Conservation (phyloP, 2,113 vertebrate genomes). For the Bos taurus region ARS-UCD2.0 NC_037357.1:56179001-56179500, state of each 20-base stretch:
- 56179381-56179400: not conserved
- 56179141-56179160: not conserved
- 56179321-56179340: not conserved
- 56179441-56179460: too few relatives aligned
- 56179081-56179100: not conserved
- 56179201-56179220: not conserved
- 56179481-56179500: not conserved
- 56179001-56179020: not conserved
- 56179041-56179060: not conserved
- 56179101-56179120: not conserved
- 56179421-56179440: too few relatives aligned
- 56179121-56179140: not conserved
- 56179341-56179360: not conserved
- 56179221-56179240: not conserved
- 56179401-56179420: too few relatives aligned
- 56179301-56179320: not conserved
- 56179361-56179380: conserved; percentile 26
- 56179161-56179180: conserved; percentile 11
- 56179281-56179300: not conserved
- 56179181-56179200: not conserved
- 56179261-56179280: not conserved
- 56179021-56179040: not conserved
- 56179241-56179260: not conserved
- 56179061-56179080: not conserved
- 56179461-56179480: not conserved